phyloP scores from a whole-genome alignment of 1,140 invertebrate genomes.

The Drosophila baimaii region DNA sequence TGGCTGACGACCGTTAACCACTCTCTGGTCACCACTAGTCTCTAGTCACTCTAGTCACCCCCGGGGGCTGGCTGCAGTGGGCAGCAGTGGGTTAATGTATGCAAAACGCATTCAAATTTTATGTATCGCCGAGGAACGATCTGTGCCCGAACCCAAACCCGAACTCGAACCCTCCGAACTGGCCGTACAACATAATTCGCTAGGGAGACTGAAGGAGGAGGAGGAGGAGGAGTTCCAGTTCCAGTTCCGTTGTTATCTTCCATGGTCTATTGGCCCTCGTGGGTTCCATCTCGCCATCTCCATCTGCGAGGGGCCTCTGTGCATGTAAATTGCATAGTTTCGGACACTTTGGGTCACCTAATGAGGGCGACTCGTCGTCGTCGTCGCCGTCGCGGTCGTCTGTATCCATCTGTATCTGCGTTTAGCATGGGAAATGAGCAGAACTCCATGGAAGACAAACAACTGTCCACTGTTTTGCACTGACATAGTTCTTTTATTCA shows the following conservation, averaged over 20 bases:
- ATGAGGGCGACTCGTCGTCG: slow-evolving; percentile 65
- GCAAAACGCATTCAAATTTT: slow-evolving; percentile 83
- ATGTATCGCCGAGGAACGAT: slow-evolving; percentile 78
- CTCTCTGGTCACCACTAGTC: slow-evolving; percentile 15
- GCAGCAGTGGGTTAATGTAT: slow-evolving; percentile 81
- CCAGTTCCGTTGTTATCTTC: slow-evolving; percentile 65
- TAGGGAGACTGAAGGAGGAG: slow-evolving; percentile 18
- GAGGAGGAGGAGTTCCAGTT: slow-evolving; percentile 9
- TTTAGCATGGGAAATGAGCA: slow-evolving; percentile 60
- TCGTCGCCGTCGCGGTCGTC: slow-evolving; percentile 5
- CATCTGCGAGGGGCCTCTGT: slow-evolving; percentile 61
- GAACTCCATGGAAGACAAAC: slow-evolving; percentile 22
- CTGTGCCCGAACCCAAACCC: slow-evolving; percentile 30
- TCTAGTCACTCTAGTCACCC: slow-evolving; percentile 18
- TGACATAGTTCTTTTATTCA: slow-evolving; percentile 36
- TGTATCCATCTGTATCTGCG: slow-evolving; percentile 33
- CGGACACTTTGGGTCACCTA: slow-evolving; percentile 79
- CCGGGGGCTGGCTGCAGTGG: slow-evolving; percentile 9
- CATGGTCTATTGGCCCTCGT: slow-evolving; percentile 72
- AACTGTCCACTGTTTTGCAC: slow-evolving; percentile 22
- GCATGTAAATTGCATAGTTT: slow-evolving; percentile 81
- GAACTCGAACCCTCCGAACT: slow-evolving; percentile 11
- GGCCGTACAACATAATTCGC: slow-evolving; percentile 75
- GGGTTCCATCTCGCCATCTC: slow-evolving; percentile 49
- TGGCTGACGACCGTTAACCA: slow-evolving; percentile 63